Base-by-base conservation (phyloP, 2,888 invertebrate species). In the Drosophila kanekoi region DNA sequence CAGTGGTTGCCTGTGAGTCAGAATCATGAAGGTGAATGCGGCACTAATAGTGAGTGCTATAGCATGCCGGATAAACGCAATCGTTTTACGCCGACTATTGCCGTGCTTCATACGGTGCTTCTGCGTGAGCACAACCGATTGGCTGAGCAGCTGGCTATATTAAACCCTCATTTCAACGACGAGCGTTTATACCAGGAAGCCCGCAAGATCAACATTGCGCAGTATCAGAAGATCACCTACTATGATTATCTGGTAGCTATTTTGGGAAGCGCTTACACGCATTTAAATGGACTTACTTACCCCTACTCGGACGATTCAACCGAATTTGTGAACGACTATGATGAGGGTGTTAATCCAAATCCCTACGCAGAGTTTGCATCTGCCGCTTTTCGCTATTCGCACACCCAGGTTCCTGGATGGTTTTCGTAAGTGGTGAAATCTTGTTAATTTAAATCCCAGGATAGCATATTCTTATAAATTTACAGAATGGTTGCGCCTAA, bases 1-100 rank as follows among this genome's bases (percentile, higher is more conserved):
- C 94, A 95, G 79, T 96, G 95, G 95, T 94, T 95, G 0, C 96
- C 96, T 0, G 93, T 95, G 56, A 93, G 93, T 52, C 91, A 92
- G n/a, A 96, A 96, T 87, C 93, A 49, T 16, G 94, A 40, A 92
- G 93, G 79, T 92, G 93, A 44, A 92, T 93, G n/a, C 93, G 94
- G 77, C n/a, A 53, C 95, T 88, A 94, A 95, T 33, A 61, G 33
- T n/a, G 80, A 87, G 28, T 97, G 97, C 89, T 97, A 96, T 90
- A 90, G 94, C 60, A 93, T 96, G 68, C 96, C 96, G 3, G 93
- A 93, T 65, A 75, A 48, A 4, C 88, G 93, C 1, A 90, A 91
- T 54, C 91, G 92, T 47, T 91, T 93, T 51, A 91, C 90, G 41
- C 91, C 92, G 0, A 92, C 90, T 8, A 77, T 93, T 16, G 88